phyloP scores from a whole-genome alignment of 2,888 invertebrate genomes.

The Cheilosia soror region DNA sequence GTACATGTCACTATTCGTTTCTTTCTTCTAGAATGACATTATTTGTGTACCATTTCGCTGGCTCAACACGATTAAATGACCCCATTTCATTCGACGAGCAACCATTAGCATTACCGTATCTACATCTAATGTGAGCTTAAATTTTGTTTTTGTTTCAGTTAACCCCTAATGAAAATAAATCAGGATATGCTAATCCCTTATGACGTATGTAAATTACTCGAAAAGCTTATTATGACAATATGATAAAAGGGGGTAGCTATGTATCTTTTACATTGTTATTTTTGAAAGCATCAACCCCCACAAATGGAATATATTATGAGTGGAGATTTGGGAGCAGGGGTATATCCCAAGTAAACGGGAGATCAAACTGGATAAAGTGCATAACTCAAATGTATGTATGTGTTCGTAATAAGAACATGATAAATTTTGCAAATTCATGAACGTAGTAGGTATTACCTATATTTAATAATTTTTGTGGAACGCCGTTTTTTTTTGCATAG shows the following conservation, averaged over 20 bases:
- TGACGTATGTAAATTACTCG: constrained; percentile 76
- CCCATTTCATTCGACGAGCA: background rate
- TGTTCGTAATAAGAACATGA: background rate
- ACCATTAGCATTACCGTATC: background rate
- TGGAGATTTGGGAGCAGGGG: no score
- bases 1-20: no score
- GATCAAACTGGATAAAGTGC: background rate
- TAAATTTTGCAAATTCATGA: no score
- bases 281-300: constrained; percentile 6
- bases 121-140: constrained; percentile 24
- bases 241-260: constrained; percentile 41
- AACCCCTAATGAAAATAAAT: constrained; percentile 76
- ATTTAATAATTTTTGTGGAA: no score
- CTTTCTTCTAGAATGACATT: no score
- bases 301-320: constrained; percentile 20
- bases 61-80: no score
- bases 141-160: background rate
- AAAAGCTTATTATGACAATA: constrained; percentile 65
- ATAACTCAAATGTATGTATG: background rate
- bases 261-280: constrained; percentile 31
- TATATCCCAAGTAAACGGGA: background rate
- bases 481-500: no score
- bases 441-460: no score
- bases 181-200: constrained; percentile 77
- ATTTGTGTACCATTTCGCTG: no score